Percentiles rank a stretch among this genome's conserved stretches.
Evolutionary conservation across 2,113 vertebrate genomes (phyloP).

Genomic region (Chiloscyllium plagiosum): DNA sequence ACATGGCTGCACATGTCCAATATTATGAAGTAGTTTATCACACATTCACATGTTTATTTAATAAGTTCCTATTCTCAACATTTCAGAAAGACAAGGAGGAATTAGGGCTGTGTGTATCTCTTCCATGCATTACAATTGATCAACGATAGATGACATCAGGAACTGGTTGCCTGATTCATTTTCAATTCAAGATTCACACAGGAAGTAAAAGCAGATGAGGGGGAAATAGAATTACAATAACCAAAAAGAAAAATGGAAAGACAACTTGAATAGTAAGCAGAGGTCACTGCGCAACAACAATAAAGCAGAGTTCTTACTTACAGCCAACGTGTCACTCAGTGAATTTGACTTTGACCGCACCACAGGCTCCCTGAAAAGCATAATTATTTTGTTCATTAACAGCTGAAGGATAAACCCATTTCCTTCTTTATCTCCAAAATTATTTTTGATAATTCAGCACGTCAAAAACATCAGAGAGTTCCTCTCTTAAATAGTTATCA

Average conservation of each 20-base stretch:
- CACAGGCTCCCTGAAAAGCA: slow-evolving; percentile 64
- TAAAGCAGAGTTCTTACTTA: slow-evolving; percentile 48
- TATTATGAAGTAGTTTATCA: neutral
- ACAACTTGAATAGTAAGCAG: neutral
- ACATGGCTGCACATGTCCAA: neutral
- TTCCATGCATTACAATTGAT: neutral
- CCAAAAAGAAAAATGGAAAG: neutral
- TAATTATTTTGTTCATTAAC: neutral
- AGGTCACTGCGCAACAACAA: neutral
- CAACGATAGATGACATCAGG: neutral
- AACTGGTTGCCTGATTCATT: neutral
- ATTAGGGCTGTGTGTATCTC: neutral
- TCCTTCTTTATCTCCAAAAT: neutral
- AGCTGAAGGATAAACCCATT: neutral
- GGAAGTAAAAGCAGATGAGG: neutral
- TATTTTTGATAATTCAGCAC: neutral
- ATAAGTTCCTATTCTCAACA: neutral
- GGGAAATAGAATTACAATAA: neutral
- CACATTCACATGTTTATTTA: neutral
- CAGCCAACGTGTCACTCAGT: slow-evolving; percentile 77
- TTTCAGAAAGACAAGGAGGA: neutral
- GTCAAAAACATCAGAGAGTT: neutral
- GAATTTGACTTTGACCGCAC: slow-evolving; percentile 80
- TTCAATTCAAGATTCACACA: neutral
- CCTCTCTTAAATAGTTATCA: neutral